phyloP scores from a whole-genome alignment of 2,888 invertebrate species.

The Drosophila conformis region DNA sequence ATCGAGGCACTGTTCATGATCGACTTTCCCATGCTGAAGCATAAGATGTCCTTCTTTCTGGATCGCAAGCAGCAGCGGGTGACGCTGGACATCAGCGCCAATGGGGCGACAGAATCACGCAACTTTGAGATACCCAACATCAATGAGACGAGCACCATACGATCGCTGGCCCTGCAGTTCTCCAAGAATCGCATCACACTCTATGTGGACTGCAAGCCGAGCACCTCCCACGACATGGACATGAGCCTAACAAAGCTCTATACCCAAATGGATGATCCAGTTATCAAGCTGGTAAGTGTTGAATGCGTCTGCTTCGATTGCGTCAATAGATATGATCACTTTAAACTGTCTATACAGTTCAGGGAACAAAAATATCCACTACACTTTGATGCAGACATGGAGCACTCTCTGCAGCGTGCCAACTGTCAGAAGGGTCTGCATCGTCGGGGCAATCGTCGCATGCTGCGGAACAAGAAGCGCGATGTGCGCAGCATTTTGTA shows the following conservation, averaged over 20 bases:
- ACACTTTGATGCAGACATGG: constrained; percentile 84
- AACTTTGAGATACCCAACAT: constrained; percentile 84
- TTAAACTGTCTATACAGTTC: constrained; percentile 67
- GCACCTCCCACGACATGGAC: constrained; percentile 83
- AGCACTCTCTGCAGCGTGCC: constrained; percentile 83
- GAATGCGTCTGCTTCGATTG: background rate
- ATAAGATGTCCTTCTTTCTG: constrained; percentile 85
- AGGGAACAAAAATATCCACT: constrained; percentile 85
- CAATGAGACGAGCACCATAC: constrained; percentile 85
- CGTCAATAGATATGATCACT: background rate
- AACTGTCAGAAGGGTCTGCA: constrained; percentile 84
- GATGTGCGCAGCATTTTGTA: too few species aligned
- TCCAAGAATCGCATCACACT: constrained; percentile 83
- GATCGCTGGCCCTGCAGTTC: constrained; percentile 84
- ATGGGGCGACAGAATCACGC: constrained; percentile 82
- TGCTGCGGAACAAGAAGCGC: constrained; percentile 84
- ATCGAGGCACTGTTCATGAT: constrained; percentile 85
- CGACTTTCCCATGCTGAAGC: constrained; percentile 84
- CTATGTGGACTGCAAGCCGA: constrained; percentile 84
- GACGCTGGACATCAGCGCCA: constrained; percentile 84
- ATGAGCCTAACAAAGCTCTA: constrained; percentile 83
- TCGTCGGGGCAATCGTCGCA: constrained; percentile 82
- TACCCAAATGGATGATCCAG: constrained; percentile 85
- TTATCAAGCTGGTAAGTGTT: constrained; percentile 83
- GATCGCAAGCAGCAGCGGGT: constrained; percentile 85